These are phyloP conservation scores for Habroteleia sp. DNA, from an alignment of 2,888 invertebrate genomes.

Conservation along the genomic window DNA sequence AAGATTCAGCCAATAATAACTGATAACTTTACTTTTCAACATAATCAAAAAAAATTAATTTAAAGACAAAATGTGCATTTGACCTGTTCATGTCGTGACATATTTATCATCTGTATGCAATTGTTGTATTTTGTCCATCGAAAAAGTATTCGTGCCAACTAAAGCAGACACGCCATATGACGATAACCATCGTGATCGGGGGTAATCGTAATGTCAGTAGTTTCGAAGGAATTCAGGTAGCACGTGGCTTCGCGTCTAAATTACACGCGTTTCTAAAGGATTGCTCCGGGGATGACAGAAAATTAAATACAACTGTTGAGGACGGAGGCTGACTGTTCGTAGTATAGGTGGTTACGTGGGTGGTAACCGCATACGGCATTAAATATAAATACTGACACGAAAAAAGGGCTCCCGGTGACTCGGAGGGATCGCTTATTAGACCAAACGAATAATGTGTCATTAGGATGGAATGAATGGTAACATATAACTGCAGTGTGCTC, in stretches of 20 bases:
- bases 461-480: constrained; percentile 57
- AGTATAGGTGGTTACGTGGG: constrained; percentile 63
- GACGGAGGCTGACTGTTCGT: constrained; percentile 63
- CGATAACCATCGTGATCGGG: constrained; percentile 65
- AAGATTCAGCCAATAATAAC: too few relatives aligned
- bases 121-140: constrained; percentile 20
- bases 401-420: constrained; percentile 42
- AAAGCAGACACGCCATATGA: constrained; percentile 72
- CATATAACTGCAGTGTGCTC: constrained; percentile 19
- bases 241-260: constrained; percentile 50
- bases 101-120: constrained; percentile 30
- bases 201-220: constrained; percentile 61
- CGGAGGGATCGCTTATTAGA: constrained; percentile 34
- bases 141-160: constrained; percentile 34
- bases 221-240: constrained; percentile 69
- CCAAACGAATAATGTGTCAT: constrained; percentile 70
- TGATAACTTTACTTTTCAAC: too few relatives aligned
- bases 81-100: constrained; percentile 1
- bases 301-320: constrained; percentile 73
- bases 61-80: not conserved
- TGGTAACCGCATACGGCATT: constrained; percentile 67
- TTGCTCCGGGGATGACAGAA: constrained; percentile 57
- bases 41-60: too few relatives aligned
- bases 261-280: constrained; percentile 56
- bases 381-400: constrained; percentile 69